Conservation (phyloP, 2,797 vertebrate genomes). For the Macroramphosus scolopax region DNA sequence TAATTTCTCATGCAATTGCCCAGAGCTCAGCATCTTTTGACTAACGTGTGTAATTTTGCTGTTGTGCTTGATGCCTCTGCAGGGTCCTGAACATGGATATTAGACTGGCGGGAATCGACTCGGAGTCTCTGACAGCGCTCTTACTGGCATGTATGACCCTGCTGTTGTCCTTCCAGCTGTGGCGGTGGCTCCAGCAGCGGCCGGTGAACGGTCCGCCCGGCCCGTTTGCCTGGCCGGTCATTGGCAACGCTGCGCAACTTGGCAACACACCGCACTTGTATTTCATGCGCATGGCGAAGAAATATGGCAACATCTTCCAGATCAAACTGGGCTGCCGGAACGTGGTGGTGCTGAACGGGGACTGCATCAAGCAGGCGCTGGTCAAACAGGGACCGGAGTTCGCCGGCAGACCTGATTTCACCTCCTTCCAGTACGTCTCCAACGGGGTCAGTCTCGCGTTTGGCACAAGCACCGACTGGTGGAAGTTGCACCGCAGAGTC, state of each 20-base stretch:
- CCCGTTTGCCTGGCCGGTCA: constrained; percentile 88
- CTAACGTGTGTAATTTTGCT: too few relatives aligned
- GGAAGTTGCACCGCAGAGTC: constrained; percentile 84
- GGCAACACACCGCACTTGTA: constrained; percentile 84
- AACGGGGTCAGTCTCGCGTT: constrained; percentile 87
- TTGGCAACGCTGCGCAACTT: constrained; percentile 89
- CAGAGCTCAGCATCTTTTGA: not conserved
- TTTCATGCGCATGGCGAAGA: constrained; percentile 80
- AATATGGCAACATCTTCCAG: constrained; percentile 89
- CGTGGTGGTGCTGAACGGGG: constrained; percentile 92
- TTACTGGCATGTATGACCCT: constrained; percentile 74
- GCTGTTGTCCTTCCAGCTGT: constrained; percentile 75
- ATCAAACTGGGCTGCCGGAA: constrained; percentile 84
- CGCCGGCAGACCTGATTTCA: constrained; percentile 87
- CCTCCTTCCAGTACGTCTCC: constrained; percentile 82
- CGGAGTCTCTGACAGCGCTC: constrained; percentile 40
- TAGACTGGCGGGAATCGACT: constrained; percentile 33
- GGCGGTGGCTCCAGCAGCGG: constrained; percentile 66
- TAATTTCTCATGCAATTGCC: not conserved
- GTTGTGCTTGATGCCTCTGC: constrained; percentile 3
- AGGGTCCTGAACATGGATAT: constrained; percentile 56
- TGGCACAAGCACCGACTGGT: constrained; percentile 75
- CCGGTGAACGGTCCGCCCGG: constrained; percentile 76
- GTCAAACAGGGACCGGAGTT: constrained; percentile 84
- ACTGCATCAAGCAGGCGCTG: constrained; percentile 86